Percentiles rank a stretch among this genome's conserved stretches.
These are phyloP conservation scores for Andricus quercusramuli DNA, from an alignment of 2,888 invertebrate species.

Conservation along the genomic window DNA sequence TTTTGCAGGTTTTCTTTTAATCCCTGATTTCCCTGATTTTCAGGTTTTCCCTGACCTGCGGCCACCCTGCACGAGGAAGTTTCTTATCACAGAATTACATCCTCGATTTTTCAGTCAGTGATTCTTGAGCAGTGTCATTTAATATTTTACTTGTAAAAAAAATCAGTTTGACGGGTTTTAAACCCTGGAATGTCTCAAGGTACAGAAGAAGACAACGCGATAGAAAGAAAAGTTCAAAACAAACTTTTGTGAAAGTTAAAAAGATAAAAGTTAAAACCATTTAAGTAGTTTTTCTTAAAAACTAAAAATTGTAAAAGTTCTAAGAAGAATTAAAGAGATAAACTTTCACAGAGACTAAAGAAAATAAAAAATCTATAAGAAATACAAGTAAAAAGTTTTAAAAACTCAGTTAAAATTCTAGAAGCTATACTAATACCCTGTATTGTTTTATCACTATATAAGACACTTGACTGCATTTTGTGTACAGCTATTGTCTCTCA, in stretches of 20 bases:
- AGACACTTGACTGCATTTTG: conserved; percentile 23
- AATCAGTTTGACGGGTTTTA: conserved; percentile 2
- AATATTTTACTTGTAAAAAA: neutral
- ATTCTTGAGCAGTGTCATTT: conserved; percentile 37
- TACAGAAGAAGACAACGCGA: neutral
- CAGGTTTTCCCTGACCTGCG: no score
- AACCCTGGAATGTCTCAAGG: neutral
- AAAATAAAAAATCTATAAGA: neutral
- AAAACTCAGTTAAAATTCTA: neutral
- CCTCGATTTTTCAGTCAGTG: conserved; percentile 7
- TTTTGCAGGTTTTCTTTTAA: no score
- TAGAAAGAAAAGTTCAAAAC: neutral
- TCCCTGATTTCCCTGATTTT: no score
- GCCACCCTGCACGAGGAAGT: neutral
- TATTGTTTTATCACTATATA: conserved; percentile 11
- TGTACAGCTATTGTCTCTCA: conserved; percentile 8
- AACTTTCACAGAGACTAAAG: neutral
- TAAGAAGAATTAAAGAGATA: neutral
- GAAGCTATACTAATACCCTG: conserved; percentile 35
- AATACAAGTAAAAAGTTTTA: neutral
- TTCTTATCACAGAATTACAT: conserved; percentile 1
- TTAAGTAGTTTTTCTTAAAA: no score
- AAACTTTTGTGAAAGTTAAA: neutral
- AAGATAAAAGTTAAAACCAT: no score
- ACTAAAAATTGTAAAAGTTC: neutral